Conservation (phyloP, 2,888 invertebrate genomes). For the Hydropsyche betteni region DNA sequence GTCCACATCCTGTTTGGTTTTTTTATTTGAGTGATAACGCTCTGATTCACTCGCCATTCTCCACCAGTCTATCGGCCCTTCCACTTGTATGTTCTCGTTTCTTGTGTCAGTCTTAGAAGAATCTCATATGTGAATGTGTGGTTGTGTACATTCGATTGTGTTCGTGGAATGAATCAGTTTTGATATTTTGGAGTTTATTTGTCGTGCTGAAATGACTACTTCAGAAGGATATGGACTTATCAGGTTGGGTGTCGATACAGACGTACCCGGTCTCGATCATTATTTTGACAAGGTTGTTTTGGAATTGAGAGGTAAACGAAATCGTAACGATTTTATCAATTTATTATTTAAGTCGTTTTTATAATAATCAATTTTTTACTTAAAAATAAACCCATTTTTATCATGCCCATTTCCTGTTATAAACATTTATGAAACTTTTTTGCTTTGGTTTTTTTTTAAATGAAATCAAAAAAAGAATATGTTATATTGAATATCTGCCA, state of each 20-base stretch:
- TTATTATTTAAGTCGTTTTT: constrained; percentile 23
- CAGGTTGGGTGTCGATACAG: constrained; percentile 63
- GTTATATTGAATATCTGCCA: no score
- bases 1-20: no score
- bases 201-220: constrained; percentile 61
- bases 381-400: no score
- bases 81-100: neutral
- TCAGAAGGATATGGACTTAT: constrained; percentile 66
- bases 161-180: constrained; percentile 8
- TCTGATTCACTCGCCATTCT: constrained; percentile 2
- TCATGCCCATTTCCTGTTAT: no score
- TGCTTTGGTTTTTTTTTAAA: no score
- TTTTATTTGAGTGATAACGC: no score
- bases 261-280: constrained; percentile 65
- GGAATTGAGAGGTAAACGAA: constrained; percentile 67
- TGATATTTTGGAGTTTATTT: constrained; percentile 42
- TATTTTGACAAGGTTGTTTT: constrained; percentile 69
- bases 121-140: no score
- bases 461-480: no score
- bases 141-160: no score
- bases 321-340: constrained; percentile 49
- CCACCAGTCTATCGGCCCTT: neutral
- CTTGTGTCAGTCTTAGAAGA: no score
- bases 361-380: neutral
- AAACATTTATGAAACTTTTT: no score